phyloP scores from a whole-genome alignment of 2,113 vertebrate genomes.

The Phoenicopterus ruber region DNA sequence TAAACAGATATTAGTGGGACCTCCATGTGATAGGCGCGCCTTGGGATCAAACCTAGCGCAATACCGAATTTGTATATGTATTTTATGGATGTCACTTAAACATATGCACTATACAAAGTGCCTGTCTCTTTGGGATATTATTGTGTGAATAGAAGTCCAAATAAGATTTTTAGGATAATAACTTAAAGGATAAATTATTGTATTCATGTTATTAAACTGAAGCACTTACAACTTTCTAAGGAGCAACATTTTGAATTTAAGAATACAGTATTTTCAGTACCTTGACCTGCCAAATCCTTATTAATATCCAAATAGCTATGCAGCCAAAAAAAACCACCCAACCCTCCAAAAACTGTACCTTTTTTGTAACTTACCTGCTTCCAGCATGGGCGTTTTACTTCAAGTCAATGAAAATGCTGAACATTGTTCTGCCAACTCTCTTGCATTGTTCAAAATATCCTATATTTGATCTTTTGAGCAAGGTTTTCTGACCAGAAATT shows the following conservation, averaged over 20 bases:
- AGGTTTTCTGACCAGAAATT: conserved; percentile 3
- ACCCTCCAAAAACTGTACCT: neutral
- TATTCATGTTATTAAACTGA: conserved; percentile 61
- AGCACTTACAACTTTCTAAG: conserved; percentile 60
- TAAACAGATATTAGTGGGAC: conserved; percentile 18
- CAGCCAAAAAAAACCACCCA: neutral
- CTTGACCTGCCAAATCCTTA: conserved; percentile 50
- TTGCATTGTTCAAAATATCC: neutral
- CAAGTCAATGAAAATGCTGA: neutral
- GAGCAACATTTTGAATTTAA: conserved; percentile 52
- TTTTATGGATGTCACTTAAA: conserved; percentile 13
- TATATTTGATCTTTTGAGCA: neutral
- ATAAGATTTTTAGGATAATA: conserved; percentile 64
- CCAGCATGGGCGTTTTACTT: neutral
- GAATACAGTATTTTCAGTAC: conserved; percentile 62
- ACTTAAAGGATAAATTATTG: conserved; percentile 69
- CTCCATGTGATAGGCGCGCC: conserved; percentile 11
- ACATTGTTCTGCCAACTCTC: neutral
- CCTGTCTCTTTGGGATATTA: conserved; percentile 40
- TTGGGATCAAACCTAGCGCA: conserved; percentile 14
- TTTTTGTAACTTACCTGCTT: neutral
- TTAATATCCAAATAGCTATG: conserved; percentile 22
- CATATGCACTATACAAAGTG: neutral
- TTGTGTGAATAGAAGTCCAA: conserved; percentile 67
- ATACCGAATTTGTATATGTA: conserved; percentile 7